Conservation (phyloP, 2,797 vertebrate genomes). For the Sebastes matsubarae region DNA sequence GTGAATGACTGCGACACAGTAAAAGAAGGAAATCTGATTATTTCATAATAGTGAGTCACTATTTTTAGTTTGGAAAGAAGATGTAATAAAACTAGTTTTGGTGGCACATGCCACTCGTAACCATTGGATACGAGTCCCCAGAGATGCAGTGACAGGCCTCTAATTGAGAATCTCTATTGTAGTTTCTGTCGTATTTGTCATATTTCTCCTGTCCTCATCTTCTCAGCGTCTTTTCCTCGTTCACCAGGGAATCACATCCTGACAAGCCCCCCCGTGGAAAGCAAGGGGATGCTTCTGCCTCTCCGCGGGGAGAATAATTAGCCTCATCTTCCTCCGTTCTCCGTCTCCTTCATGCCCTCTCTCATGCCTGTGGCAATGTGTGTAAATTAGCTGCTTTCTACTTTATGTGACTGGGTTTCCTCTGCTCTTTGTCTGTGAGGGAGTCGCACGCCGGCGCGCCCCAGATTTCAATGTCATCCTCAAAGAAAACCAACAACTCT, state of each 20-base stretch:
- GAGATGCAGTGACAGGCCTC: not conserved
- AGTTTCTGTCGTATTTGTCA: conserved; percentile 22
- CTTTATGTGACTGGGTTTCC: conserved; percentile 5
- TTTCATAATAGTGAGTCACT: not conserved
- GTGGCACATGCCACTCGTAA: not conserved
- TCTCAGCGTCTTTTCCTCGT: conserved; percentile 16
- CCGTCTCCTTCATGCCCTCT: conserved; percentile 11
- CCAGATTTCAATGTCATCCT: conserved; percentile 56
- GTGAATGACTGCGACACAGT: not conserved
- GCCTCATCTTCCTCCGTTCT: conserved; percentile 45
- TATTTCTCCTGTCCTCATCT: not conserved
- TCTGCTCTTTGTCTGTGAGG: conserved; percentile 20
- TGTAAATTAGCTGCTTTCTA: conserved; percentile 44
- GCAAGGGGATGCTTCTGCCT: conserved; percentile 15
- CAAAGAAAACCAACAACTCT: conserved; percentile 34
- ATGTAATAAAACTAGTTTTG: not conserved
- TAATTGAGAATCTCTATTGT: conserved; percentile 11
- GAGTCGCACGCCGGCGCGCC: not conserved
- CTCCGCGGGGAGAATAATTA: conserved; percentile 60
- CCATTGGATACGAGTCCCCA: not conserved
- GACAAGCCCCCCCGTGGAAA: conserved; percentile 29
- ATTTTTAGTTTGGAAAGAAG: not conserved
- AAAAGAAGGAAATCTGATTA: not conserved
- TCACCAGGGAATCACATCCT: conserved; percentile 32
- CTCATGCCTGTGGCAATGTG: conserved; percentile 50